Base-by-base conservation (phyloP, 2,113 vertebrate species). In the Rhinoderma darwinii region DNA sequence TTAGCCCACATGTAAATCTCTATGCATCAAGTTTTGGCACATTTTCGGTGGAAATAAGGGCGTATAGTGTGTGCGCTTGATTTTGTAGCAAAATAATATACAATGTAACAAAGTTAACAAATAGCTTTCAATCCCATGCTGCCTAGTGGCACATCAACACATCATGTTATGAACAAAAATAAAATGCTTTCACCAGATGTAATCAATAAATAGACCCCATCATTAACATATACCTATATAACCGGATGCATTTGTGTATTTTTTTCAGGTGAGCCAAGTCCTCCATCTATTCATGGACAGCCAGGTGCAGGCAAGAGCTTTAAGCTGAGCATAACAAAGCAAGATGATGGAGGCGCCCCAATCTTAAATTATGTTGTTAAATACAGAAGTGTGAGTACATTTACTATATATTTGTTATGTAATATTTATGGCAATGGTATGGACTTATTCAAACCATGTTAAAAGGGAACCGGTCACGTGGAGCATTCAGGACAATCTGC, bases 351-450 rank as follows among this genome's bases (percentile, higher is more conserved):
- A 78, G 98, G 98, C 15, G 97, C 98, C 83, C 97, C 98, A 74
- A 99, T 99, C 84, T 91, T 99, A 92, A 97, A 98, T 92, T 99
- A 99, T 81, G 97, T 99, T 3, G 94, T 99, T 86, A 99, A 98
- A 91, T 99, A 99, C 70, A 96, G 97, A 92, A 97, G 96, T 89
- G 98, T 99, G 93, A 97, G 97, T 96, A 20, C 14, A 35, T 86
- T 54, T 37, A 32, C 15, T 10, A 54, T 51, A 27, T 9, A 0
- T 25, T 56, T 54, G 37, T 78, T 35, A 32, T 54, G n/a, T n/a
- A n/a, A n/a, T n/a, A n/a, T n/a, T n/a, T n/a, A n/a, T n/a, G n/a
- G n/a, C n/a, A n/a, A n/a, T n/a, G n/a, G n/a, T n/a, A n/a, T n/a
- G n/a, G n/a, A n/a, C n/a, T n/a, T n/a, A n/a, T n/a, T n/a, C n/a